These are phyloP conservation scores for Drosophila trapezifrons DNA, from an alignment of 1,140 invertebrate species.

Conservation along the genomic window DNA sequence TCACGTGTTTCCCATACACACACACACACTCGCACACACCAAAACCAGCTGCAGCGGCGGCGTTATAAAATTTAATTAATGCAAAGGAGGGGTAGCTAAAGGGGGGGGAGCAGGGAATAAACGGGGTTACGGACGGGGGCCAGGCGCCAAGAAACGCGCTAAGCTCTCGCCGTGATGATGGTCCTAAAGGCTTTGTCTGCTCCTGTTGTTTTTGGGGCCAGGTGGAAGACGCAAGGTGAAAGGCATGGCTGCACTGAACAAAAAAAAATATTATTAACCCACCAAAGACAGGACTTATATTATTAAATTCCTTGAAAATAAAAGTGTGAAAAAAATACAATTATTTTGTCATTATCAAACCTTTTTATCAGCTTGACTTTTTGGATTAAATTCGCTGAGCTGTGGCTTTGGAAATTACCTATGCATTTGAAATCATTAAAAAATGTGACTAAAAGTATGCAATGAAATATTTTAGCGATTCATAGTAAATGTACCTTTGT, in stretches of 20 bases:
- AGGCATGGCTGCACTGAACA: conserved; percentile 3
- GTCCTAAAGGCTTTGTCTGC: conserved; percentile 49
- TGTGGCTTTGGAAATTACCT: no score
- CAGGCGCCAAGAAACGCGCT: conserved; percentile 34
- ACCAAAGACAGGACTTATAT: neutral
- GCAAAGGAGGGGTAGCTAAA: conserved; percentile 11
- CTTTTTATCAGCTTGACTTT: no score
- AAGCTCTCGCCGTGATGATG: conserved; percentile 38
- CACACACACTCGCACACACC: conserved; percentile 4
- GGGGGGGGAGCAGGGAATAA: neutral
- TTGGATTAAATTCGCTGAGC: no score
- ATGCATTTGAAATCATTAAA: no score
- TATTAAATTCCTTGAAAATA: no score
- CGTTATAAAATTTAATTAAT: conserved; percentile 80
- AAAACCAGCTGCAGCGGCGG: conserved; percentile 49
- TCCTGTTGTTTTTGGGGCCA: conserved; percentile 52
- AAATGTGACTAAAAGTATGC: no score
- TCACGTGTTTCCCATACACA: conserved; percentile 57
- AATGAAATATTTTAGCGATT: no score
- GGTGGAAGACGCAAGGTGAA: conserved; percentile 26
- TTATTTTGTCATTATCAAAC: no score
- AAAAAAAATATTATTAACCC: neutral
- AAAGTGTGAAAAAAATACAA: no score
- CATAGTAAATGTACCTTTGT: no score
- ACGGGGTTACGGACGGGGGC: conserved; percentile 12